Evolutionary conservation across 2,797 vertebrate genomes (phyloP), one percentile per base, ranked within the genome.

Genomic region (Brotogeris chrysoptera): DNA sequence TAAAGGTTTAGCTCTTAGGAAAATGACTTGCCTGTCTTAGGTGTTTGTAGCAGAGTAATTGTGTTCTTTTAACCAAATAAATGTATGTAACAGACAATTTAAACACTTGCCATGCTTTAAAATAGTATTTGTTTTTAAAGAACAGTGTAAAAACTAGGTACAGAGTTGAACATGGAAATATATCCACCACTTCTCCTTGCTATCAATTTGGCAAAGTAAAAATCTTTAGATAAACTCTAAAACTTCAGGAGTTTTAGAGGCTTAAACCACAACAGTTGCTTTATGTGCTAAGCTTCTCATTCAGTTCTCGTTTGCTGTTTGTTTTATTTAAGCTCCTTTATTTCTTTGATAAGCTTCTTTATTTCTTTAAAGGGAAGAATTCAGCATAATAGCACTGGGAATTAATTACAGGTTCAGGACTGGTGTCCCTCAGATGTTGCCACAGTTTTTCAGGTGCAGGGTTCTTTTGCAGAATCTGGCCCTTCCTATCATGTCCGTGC

Each of bases 251-350:
- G 36, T 36, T 36, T 36, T 36, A 36, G 36, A 36, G 36, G 36
- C 36, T 36, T 36, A 36, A 36, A 36, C 36, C 36, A 36, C 36
- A 10, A 36, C 36, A 41, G 55, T 63, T 44, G 36, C 30, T 85
- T 80, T 25, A 36, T 34, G 21, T 81, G 20, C 81, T 80, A 23
- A 44, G 12, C 34, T 64, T 71, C 69, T 86, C 47, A 5, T 47
- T 89, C 32, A 39, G 0, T 61, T 78, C 32, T 64, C 71, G 16
- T 64, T 88, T 90, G 79, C 32, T 60, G 32, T 80, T 91, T 92
- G 79, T 79, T 92, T 91, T 69, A 90, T 90, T 92, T 89, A 68
- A 80, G 50, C 32, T 47, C 36, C 25, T 80, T 64, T 80, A 70
- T 84, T 77, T 82, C 28, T 61, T 78, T 47, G 84, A 80, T 36